These are phyloP conservation scores for Argya squamiceps DNA, from an alignment of 2,797 vertebrate species.

Conservation along the genomic window DNA sequence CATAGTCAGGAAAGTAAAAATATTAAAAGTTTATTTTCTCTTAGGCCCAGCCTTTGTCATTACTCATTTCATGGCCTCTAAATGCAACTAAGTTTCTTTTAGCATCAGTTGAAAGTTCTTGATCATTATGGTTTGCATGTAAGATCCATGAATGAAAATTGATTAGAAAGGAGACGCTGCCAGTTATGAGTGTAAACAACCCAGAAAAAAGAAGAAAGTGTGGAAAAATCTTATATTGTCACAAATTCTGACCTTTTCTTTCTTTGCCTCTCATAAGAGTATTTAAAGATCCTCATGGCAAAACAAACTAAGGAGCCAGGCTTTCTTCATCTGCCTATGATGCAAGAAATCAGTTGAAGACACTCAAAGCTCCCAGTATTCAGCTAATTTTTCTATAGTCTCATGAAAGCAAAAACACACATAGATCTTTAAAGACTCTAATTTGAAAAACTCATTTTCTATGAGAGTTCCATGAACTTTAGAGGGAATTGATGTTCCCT, in stretches of 20 bases:
- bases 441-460: background rate
- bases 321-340: background rate
- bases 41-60: background rate
- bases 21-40: background rate
- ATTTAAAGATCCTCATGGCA: background rate
- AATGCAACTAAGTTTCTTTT: background rate
- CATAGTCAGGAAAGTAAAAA: background rate
- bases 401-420: background rate
- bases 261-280: background rate
- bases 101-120: background rate
- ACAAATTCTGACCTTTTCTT: background rate
- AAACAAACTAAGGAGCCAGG: background rate
- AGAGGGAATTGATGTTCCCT: background rate
- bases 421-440: background rate
- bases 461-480: background rate
- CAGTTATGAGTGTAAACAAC: background rate
- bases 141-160: background rate
- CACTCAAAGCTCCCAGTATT: background rate
- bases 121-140: background rate
- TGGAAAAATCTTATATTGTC: background rate
- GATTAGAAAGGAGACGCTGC: background rate
- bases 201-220: background rate
- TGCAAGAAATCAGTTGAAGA: background rate
- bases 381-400: background rate
- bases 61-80: background rate